Evolutionary conservation across 2,888 invertebrate genomes (phyloP), one percentile per base, ranked within the genome.

Genomic region (Leucoma salicis): DNA sequence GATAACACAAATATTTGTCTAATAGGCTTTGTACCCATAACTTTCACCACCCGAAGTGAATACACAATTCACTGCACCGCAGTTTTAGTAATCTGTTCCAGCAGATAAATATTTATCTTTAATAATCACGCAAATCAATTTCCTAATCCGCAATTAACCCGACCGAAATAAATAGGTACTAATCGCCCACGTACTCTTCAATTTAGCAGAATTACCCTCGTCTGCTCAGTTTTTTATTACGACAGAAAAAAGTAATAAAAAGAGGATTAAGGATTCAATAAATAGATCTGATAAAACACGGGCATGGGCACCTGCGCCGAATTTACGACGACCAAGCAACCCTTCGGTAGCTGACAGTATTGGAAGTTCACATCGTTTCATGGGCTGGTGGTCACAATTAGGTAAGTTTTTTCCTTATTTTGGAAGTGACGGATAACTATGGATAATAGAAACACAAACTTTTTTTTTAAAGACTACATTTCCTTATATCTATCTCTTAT

Each of bases 181-280:
- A 45, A 35, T 37, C 42, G 28, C 27, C 46, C 46, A 41, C 46
- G 42, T 32, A 49, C 13, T 52, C 13, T 35, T 42, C 41, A 51
- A 63, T 62, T 63, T 60, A 50, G 63, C 63, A 68, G 65, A 70
- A 72, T 74, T 70, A 69, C 68, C 72, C 67, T 57, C 62, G 62
- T 61, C 63, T 54, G 67, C 54, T 36, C 32, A 35, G 42, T 44
- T 58, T 61, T 60, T 62, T 62, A 56, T 56, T 61, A 52, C 59
- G 46, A 49, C 54, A 62, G 65, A 66, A 57, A 66, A 65, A 72
- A 74, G 74, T 74, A 80, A 81, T 81, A 81, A 81, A n/a, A 80
- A 71, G 66, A 60, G 78, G 73, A 74, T 82, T 80, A 79, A 70
- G 74, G 74, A 52, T 81, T 78, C 79, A 76, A 81, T 79, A 82